Percentiles rank a stretch among this genome's conserved stretches.
phyloP scores from a whole-genome alignment of 2,797 vertebrate genomes.

The Hydrophis major region DNA sequence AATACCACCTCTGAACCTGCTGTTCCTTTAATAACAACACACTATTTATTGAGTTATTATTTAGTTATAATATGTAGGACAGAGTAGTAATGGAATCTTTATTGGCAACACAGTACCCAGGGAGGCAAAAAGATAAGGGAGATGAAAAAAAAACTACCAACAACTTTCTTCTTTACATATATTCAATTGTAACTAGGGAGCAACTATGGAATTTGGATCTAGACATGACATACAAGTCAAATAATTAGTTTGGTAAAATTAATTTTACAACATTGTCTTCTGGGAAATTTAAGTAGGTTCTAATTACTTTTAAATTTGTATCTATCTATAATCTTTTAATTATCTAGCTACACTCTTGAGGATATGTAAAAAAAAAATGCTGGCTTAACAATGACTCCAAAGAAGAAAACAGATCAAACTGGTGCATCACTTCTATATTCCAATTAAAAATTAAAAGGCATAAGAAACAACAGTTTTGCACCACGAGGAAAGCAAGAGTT shows the following conservation, averaged over 20 bases:
- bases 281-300: slow-evolving; percentile 42
- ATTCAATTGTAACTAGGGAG: background rate
- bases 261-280: background rate
- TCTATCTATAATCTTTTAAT: background rate
- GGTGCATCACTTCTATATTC: background rate
- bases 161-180: background rate
- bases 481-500: background rate
- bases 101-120: background rate
- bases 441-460: background rate
- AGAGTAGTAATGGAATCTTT: background rate
- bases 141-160: background rate
- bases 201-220: background rate
- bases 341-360: background rate
- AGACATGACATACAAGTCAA: background rate
- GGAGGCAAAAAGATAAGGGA: background rate
- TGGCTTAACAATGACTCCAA: background rate
- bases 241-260: background rate
- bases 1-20: background rate
- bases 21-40: background rate
- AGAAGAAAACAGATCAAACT: background rate
- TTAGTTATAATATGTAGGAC: background rate
- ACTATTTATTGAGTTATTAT: background rate
- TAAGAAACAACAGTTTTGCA: background rate
- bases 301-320: background rate
- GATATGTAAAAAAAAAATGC: background rate